phyloP scores from a whole-genome alignment of 1,140 invertebrate species.

The Drosophila prosaltans region DNA sequence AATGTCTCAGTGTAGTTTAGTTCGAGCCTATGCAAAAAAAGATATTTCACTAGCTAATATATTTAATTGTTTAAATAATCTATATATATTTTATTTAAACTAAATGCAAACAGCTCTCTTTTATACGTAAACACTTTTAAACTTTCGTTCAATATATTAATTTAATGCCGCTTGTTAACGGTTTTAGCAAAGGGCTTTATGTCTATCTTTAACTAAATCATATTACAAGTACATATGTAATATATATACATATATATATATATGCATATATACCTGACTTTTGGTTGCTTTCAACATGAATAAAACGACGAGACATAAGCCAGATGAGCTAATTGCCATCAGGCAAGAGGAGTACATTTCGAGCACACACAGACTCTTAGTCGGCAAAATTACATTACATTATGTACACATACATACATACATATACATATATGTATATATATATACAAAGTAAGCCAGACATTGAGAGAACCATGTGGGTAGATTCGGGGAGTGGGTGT shows the following conservation, averaged over 20 bases:
- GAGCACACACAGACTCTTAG: not conserved
- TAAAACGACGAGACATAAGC: not conserved
- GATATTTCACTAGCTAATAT: not conserved
- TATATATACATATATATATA: not conserved
- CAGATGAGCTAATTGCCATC: constrained; percentile 7
- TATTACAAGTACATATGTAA: not conserved
- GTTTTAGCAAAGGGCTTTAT: not conserved
- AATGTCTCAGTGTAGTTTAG: not conserved
- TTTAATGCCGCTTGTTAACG: not conserved
- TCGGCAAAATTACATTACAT: constrained; percentile 12
- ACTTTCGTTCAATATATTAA: too few relatives aligned
- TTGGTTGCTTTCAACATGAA: not conserved
- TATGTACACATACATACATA: not conserved
- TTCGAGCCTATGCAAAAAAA: not conserved
- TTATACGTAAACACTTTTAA: too few relatives aligned
- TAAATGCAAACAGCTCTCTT: too few relatives aligned
- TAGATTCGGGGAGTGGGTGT: not conserved
- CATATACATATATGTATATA: not conserved
- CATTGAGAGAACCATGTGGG: constrained; percentile 47
- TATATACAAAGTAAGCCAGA: constrained; percentile 31
- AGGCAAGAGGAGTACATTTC: not conserved
- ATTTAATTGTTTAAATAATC: not conserved
- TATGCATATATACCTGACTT: not conserved
- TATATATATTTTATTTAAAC: too few relatives aligned
- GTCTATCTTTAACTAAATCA: not conserved